Base-by-base conservation (phyloP, 2,797 vertebrate species). In the Bryconaethiops microstoma region DNA sequence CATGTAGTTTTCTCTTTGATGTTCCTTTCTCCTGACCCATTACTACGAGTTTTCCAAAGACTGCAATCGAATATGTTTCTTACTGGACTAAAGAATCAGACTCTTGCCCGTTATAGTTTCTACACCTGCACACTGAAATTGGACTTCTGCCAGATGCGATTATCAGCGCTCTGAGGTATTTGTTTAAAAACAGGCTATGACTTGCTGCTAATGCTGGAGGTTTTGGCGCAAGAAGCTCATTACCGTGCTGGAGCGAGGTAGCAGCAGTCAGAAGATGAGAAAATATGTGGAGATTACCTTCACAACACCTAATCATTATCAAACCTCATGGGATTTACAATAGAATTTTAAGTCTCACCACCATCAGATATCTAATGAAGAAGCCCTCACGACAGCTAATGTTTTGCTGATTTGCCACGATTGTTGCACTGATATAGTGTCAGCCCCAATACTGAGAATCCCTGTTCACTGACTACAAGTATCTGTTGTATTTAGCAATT, bases 181-280 rank as follows among this genome's bases (percentile, higher is more conserved):
- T 68, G 65, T 68, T 45, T 8, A 68, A 45, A 21, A 68, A 68
- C 39, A 68, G 19, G 19, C 65, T 23, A 21, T 19, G 40, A 45
- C 17, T 68, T 67, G 39, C 17, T 42, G 64, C 64, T 67, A 17
- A 45, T n/a, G 65, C 29, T 39, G 16, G 17, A n/a, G 65, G 1
- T 68, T 68, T 68, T 45, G 64, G 64, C 39, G 42, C 12, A 50
- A 70, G n/a, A 70, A 23, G n/a, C 68, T 70, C 21, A 23, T 48
- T 48, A 52, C 68, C 42, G 50, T 23, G 25, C 9, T 21, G 54
- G 29, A 59, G 29, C 52, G 40, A n/a, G 17, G 57, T 40, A 74
- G 25, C 23, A 35, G 8, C 50, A 39, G 5, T 29, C 10, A 29
- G 17, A 17, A 68, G 50, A n/a, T 14, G 14, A 54, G 10, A 29